Conservation (phyloP, 2,888 invertebrate genomes). For the Lycocerus yunnanus region DNA sequence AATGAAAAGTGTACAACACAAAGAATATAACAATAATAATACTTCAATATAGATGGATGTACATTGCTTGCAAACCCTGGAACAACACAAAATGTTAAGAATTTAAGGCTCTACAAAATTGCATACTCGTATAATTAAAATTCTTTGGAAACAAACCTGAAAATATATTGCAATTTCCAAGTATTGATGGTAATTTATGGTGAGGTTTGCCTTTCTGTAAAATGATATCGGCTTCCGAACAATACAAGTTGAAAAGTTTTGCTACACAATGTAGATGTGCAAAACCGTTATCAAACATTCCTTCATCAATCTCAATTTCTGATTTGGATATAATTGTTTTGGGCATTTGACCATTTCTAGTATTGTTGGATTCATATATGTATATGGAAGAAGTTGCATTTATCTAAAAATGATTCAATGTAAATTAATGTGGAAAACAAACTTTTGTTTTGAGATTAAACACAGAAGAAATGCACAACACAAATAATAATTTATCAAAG, state of each 20-base stretch:
- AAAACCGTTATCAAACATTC: background rate
- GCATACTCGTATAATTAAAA: too few species aligned
- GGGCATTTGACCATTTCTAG: background rate
- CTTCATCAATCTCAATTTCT: background rate
- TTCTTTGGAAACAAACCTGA: conserved; percentile 30
- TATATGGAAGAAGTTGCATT: background rate
- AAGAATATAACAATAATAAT: background rate
- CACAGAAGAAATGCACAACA: too few species aligned
- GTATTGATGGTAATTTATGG: conserved; percentile 74
- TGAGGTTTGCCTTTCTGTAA: conserved; percentile 76
- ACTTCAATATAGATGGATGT: background rate
- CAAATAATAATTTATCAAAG: too few species aligned
- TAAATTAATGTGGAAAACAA: too few species aligned
- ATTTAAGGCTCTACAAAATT: background rate
- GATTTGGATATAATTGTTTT: background rate
- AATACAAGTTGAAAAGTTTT: conserved; percentile 70
- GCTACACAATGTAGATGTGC: conserved; percentile 70
- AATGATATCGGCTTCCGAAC: conserved; percentile 64
- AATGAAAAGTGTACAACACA: background rate
- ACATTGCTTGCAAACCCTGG: background rate
- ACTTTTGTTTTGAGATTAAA: too few species aligned
- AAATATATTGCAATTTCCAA: conserved; percentile 60
- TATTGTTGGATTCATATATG: background rate
- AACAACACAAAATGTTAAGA: background rate
- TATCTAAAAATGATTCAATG: background rate